These are phyloP conservation scores for Chanos chanos DNA, from an alignment of 2,797 vertebrate genomes.

Conservation along the genomic window DNA sequence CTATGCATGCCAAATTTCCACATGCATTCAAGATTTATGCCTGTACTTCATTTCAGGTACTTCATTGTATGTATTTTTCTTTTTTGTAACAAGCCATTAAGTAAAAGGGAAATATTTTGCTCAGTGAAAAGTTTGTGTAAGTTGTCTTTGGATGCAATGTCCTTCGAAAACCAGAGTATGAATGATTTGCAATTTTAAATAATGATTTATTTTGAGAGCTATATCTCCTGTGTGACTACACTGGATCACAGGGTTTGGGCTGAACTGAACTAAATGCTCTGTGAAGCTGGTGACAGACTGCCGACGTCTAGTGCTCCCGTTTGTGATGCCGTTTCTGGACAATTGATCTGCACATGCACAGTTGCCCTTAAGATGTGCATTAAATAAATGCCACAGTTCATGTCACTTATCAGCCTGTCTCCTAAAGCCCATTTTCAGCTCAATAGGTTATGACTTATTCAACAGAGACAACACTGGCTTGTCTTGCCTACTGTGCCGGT, in stretches of 20 bases:
- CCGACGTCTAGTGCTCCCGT: neutral
- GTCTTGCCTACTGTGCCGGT: conserved; percentile 39
- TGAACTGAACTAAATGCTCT: conserved; percentile 46
- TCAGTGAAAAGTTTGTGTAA: neutral
- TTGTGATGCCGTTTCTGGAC: neutral
- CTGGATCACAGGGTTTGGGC: conserved; percentile 30
- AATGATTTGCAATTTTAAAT: neutral
- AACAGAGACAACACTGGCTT: conserved; percentile 49
- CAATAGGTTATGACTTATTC: conserved; percentile 24
- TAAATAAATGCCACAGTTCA: conserved; percentile 57
- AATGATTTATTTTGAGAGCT: neutral
- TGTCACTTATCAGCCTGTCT: conserved; percentile 62
- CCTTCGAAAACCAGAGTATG: neutral
- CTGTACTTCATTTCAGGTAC: neutral
- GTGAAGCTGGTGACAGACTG: conserved; percentile 43
- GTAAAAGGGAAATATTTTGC: conserved; percentile 12
- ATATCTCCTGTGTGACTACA: conserved; percentile 14
- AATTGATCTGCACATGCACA: conserved; percentile 11
- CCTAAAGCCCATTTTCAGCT: conserved; percentile 41
- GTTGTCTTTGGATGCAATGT: neutral
- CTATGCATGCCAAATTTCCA: too few relatives aligned
- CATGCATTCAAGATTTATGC: neutral
- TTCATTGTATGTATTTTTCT: neutral
- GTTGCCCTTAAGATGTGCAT: conserved; percentile 24
- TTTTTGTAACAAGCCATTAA: conserved; percentile 15